These are phyloP conservation scores for Eulemur rubriventer DNA, from an alignment of 2,797 vertebrate genomes.

Conservation along the genomic window DNA sequence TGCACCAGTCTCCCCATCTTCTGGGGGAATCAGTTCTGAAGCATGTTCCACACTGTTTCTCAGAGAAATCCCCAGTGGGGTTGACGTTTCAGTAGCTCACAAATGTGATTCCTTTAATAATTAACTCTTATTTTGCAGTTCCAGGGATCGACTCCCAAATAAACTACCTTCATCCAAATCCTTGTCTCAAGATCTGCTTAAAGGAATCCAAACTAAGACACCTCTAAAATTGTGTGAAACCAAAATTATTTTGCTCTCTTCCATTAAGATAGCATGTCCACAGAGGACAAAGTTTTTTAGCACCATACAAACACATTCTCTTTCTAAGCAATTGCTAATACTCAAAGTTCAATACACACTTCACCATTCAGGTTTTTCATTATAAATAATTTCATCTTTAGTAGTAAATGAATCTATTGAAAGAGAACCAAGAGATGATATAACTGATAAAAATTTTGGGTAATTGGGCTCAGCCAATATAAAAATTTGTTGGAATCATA, in stretches of 20 bases:
- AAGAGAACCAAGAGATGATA: neutral
- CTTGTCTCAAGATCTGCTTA: conserved; percentile 30
- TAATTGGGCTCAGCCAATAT: neutral
- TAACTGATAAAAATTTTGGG: neutral
- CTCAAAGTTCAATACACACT: conserved; percentile 6
- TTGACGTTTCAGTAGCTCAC: neutral
- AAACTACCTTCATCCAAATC: neutral
- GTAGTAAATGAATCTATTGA: neutral
- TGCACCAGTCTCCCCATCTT: neutral
- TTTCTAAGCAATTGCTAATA: neutral
- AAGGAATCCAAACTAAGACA: conserved; percentile 48
- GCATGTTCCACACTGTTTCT: neutral
- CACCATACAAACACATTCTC: neutral
- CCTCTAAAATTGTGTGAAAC: neutral
- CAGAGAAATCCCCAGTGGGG: neutral
- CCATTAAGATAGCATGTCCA: neutral
- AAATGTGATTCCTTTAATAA: neutral
- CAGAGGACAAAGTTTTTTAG: neutral
- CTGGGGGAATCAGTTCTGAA: neutral
- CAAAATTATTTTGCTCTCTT: conserved; percentile 3
- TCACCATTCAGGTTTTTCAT: neutral
- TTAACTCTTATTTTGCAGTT: neutral
- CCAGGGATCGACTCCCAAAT: neutral
- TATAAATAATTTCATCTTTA: conserved; percentile 15
- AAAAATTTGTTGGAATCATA: conserved; percentile 36